Evolutionary conservation across 2,113 vertebrate species (phyloP).

Genomic region (Melierax canorus): DNA sequence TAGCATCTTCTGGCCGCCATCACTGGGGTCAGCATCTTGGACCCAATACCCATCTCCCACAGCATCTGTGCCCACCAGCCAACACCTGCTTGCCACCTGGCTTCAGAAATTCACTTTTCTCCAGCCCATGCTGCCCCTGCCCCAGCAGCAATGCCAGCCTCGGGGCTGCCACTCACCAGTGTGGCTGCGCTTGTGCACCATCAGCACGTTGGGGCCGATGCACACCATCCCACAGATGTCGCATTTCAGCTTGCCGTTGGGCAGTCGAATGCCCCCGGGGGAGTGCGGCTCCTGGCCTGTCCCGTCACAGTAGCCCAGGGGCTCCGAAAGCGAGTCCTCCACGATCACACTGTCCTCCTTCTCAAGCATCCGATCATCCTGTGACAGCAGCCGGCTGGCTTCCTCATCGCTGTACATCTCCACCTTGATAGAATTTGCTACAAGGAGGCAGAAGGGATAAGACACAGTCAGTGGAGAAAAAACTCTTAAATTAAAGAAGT

Average conservation of each 20-base stretch:
- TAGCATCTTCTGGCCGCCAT: background rate
- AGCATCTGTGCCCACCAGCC: background rate
- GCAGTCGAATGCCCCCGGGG: slow-evolving; percentile 87
- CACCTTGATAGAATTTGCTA: slow-evolving; percentile 94
- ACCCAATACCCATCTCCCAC: background rate
- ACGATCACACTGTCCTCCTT: slow-evolving; percentile 78
- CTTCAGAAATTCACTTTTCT: background rate
- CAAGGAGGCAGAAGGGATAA: background rate
- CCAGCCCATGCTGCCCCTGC: too few relatives aligned
- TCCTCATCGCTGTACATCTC: slow-evolving; percentile 94
- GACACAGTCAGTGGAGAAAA: background rate
- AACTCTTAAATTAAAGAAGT: background rate
- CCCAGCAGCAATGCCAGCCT: background rate
- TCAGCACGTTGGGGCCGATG: slow-evolving; percentile 95
- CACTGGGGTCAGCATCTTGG: rapidly evolving
- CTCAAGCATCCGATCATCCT: slow-evolving; percentile 77
- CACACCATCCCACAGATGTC: slow-evolving; percentile 96
- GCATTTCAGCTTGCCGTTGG: slow-evolving; percentile 94
- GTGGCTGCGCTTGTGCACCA: slow-evolving; percentile 98
- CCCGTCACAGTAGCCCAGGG: slow-evolving; percentile 80
- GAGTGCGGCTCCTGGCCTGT: slow-evolving; percentile 81
- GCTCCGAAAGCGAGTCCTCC: slow-evolving; percentile 75
- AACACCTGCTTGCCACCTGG: rapidly evolving
- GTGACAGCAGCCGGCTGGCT: slow-evolving; percentile 76
- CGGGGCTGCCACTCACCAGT: slow-evolving; percentile 79